Evolutionary conservation across 2,113 vertebrate species (phyloP), one percentile per base, ranked within the genome.

Genomic region (Chrysemys picta): DNA sequence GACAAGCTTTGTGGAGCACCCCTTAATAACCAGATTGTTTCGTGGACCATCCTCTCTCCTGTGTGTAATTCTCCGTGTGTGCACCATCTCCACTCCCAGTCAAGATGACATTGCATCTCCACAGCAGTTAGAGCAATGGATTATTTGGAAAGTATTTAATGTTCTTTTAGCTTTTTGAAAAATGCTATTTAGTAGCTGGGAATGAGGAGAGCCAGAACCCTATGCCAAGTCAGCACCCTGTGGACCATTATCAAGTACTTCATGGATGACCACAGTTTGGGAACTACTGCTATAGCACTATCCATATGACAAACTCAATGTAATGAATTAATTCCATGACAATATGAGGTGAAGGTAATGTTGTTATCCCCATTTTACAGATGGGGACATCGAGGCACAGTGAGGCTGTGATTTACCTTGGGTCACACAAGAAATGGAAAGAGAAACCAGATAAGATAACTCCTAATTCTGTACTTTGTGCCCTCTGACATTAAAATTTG

Each of bases 341-440:
- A 29, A 47, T 6, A 47, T 1, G n/a, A 62, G 45, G 52, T 5
- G 1, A 52, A 62, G 25, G 59, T 90, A 19, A 62, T 8, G 0
- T 19, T 22, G 8, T 72, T 38, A 38, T 50, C 19, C 35, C 52
- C 3, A 0, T 0, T 11, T 4, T 3, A 4, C 25, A 31, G 17
- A 4, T 9, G 0, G 2, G n/a, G 47, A 14, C 1, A 1, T 7
- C 0, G 1, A 52, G 9, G 49, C 35, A 0, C 1, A 1, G 1
- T 0, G 17, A n/a, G 16, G 42, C 1, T 12, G 17, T 4, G 82
- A n/a, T 17, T 9, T 12, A 54, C 19, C 35, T 3, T 45, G 10
- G 19, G 76, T 16, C 0, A 0, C 8, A 29, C 31, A 1, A 1
- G 22, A 31, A 72, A 17, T n/a, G 35, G 31, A 38, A 14, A 3